Evolutionary conservation across 2,113 vertebrate genomes (phyloP).

Genomic region (Archocentrus centrarchus): DNA sequence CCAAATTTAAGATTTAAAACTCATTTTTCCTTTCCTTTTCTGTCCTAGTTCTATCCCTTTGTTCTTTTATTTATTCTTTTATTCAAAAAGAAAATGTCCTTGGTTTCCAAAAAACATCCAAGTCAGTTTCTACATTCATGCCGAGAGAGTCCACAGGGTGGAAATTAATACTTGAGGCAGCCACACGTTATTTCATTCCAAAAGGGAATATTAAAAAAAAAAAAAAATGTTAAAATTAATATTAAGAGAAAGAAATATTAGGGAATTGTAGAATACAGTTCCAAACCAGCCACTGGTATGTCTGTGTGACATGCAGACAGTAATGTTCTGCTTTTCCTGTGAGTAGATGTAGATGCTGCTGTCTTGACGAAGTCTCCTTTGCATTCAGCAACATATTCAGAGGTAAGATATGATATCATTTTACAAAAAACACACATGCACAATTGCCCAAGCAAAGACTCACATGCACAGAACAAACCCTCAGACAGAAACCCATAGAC

Average conservation of each 20-base stretch:
- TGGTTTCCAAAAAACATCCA: slow-evolving; percentile 26
- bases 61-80: slow-evolving; percentile 65
- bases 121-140: slow-evolving; percentile 45
- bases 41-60: slow-evolving; percentile 32
- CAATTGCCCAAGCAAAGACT: neutral
- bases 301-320: neutral
- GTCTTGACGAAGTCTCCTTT: neutral
- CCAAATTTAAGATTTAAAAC: slow-evolving; percentile 39
- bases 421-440: neutral
- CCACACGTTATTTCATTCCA: slow-evolving; percentile 43
- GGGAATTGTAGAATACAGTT: neutral
- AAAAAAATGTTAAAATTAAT: slow-evolving; percentile 9
- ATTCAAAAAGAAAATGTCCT: slow-evolving; percentile 4
- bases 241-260: neutral
- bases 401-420: neutral
- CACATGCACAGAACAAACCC: neutral
- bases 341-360: neutral
- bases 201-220: slow-evolving; percentile 12
- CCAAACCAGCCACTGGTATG: neutral
- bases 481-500: neutral
- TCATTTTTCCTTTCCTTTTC: slow-evolving; percentile 28
- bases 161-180: slow-evolving; percentile 62
- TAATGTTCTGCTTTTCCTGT: neutral
- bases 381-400: neutral
- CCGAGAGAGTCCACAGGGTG: slow-evolving; percentile 20